Conservation (phyloP, 2,113 vertebrate genomes). For the Ophthalmolycus amberensis region DNA sequence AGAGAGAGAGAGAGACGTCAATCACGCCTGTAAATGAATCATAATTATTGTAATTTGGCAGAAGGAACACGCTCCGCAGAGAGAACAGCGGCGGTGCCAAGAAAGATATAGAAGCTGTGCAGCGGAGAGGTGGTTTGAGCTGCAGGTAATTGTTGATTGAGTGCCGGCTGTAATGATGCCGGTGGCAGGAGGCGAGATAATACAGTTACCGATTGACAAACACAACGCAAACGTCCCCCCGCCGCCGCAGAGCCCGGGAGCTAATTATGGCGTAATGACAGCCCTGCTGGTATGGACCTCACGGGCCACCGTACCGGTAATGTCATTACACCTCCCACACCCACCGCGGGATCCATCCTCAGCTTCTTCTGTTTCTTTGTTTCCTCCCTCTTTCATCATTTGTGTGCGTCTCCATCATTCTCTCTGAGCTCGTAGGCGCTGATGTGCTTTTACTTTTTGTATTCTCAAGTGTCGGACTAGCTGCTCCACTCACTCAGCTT, state of each 20-base stretch:
- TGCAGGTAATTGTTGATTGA: constrained; percentile 64
- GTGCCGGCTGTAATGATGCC: constrained; percentile 56
- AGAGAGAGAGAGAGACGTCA: constrained; percentile 46
- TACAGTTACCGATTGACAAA: constrained; percentile 63
- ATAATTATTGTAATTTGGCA: constrained; percentile 76
- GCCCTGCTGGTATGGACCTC: constrained; percentile 63
- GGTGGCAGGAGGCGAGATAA: constrained; percentile 59
- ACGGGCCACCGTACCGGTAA: constrained; percentile 66
- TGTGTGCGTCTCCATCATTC: not conserved
- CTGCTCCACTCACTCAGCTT: constrained; percentile 2
- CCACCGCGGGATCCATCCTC: constrained; percentile 13
- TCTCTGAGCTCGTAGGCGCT: not conserved
- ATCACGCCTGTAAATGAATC: constrained; percentile 74
- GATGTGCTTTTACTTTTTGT: not conserved
- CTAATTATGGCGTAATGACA: constrained; percentile 73
- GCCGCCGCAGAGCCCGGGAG: constrained; percentile 44
- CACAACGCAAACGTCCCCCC: constrained; percentile 60
- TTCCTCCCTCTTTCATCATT: constrained; percentile 2
- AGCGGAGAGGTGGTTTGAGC: constrained; percentile 56
- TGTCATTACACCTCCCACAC: constrained; percentile 63
- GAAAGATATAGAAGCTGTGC: not conserved
- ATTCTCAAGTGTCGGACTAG: not conserved
- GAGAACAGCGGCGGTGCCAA: constrained; percentile 24
- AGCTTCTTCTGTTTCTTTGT: not conserved
- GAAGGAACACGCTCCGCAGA: constrained; percentile 49